phyloP scores from a whole-genome alignment of 2,797 vertebrate genomes.

The Hypotaenidia okinawae region DNA sequence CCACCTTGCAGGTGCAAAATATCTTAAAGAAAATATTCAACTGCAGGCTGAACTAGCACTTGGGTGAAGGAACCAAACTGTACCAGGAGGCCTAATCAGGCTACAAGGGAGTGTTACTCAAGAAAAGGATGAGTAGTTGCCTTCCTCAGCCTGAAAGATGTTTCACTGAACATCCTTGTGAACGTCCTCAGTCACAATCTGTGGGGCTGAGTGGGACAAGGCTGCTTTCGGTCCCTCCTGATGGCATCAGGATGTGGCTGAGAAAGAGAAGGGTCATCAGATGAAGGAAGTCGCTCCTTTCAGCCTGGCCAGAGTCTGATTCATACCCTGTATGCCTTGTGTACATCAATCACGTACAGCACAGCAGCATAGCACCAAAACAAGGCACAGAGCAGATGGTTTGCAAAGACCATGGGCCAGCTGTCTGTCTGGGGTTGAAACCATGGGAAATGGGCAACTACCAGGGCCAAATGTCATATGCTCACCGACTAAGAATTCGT shows the following conservation, averaged over 20 bases:
- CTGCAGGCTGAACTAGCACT: neutral
- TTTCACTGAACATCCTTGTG: fast-evolving
- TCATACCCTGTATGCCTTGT: neutral
- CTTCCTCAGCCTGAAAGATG: neutral
- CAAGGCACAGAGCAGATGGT: neutral
- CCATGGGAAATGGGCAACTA: neutral
- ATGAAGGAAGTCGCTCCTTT: neutral
- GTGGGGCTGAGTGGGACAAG: neutral
- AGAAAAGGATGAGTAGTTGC: neutral
- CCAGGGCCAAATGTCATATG: neutral
- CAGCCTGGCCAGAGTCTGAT: neutral
- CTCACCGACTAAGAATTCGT: neutral
- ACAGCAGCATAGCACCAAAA: neutral
- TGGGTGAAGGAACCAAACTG: neutral
- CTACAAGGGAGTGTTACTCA: neutral
- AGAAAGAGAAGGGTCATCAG: neutral
- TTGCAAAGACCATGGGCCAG: neutral
- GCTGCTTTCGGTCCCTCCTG: neutral
- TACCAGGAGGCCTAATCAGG: neutral
- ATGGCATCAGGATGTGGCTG: neutral
- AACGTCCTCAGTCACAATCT: fast-evolving
- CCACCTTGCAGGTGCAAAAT: neutral
- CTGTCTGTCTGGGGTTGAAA: neutral
- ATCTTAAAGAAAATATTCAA: neutral
- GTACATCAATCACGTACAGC: neutral